Evolutionary conservation across 1,140 invertebrate species (phyloP).

Genomic region (Heliconius hermathena): DNA sequence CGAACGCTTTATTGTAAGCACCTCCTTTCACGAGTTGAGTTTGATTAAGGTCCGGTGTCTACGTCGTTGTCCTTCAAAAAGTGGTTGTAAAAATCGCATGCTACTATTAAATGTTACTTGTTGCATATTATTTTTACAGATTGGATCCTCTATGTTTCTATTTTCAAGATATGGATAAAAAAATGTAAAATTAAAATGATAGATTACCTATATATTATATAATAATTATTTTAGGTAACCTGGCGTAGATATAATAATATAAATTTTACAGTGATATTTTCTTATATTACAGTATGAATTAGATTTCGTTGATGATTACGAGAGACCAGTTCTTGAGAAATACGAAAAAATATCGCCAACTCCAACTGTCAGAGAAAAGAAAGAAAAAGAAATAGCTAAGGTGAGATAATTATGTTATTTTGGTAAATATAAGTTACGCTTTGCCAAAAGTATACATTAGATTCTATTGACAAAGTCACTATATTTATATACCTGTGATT

Average conservation of each 20-base stretch:
- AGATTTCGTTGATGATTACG: constrained; percentile 84
- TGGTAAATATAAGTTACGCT: no score
- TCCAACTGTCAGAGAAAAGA: constrained; percentile 68
- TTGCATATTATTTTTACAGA: constrained; percentile 49
- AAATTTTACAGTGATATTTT: constrained; percentile 2
- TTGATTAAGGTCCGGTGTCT: constrained; percentile 21
- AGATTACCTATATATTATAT: neutral
- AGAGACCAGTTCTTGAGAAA: constrained; percentile 86
- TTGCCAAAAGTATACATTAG: no score
- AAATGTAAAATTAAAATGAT: neutral
- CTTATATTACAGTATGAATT: constrained; percentile 64
- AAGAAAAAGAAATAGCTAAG: constrained; percentile 70
- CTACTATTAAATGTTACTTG: constrained; percentile 50
- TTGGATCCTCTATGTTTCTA: neutral
- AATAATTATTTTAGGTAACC: neutral
- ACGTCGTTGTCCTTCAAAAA: constrained; percentile 35
- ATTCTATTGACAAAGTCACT: no score
- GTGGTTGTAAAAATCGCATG: constrained; percentile 64
- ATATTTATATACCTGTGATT: neutral
- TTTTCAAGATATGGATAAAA: neutral
- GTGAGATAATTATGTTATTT: constrained; percentile 39
- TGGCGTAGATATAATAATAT: constrained; percentile 4
- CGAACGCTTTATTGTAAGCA: neutral
- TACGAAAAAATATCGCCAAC: constrained; percentile 82
- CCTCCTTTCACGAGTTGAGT: neutral